Conservation (phyloP, 2,113 vertebrate species). For the Vulpes vulpes region DNA sequence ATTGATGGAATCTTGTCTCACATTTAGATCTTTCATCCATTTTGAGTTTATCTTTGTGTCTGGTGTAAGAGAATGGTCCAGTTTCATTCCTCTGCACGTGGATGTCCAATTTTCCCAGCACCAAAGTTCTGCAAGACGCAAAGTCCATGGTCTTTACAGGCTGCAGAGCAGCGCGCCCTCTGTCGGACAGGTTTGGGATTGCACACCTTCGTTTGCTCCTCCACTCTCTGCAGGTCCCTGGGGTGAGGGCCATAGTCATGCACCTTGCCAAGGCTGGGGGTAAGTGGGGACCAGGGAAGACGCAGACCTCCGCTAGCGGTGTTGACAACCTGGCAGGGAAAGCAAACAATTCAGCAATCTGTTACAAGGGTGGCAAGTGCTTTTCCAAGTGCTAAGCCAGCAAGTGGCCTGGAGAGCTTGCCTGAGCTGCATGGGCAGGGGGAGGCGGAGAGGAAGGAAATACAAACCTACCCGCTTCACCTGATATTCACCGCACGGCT, state of each 20-base stretch:
- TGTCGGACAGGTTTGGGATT: neutral
- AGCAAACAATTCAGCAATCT: neutral
- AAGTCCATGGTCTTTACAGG: accelerated
- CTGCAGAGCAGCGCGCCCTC: neutral
- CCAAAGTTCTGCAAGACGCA: neutral
- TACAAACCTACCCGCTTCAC: neutral
- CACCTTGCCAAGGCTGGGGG: too few relatives aligned
- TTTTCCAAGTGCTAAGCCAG: neutral
- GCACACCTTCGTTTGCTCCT: neutral
- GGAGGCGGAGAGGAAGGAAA: neutral
- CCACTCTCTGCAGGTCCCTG: accelerated
- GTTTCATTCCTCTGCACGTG: too few relatives aligned
- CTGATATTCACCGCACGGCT: accelerated
- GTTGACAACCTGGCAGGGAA: neutral
- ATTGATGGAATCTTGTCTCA: too few relatives aligned
- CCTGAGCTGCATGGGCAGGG: neutral
- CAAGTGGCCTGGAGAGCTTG: neutral
- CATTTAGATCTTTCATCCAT: too few relatives aligned
- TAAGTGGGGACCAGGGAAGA: neutral
- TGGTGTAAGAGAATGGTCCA: too few relatives aligned
- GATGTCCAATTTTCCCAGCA: too few relatives aligned
- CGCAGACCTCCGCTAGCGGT: neutral
- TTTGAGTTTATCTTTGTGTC: too few relatives aligned
- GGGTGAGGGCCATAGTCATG: neutral
- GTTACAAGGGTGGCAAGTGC: accelerated